phyloP scores from a whole-genome alignment of 2,888 invertebrate genomes.

The Eupeodes luniger region DNA sequence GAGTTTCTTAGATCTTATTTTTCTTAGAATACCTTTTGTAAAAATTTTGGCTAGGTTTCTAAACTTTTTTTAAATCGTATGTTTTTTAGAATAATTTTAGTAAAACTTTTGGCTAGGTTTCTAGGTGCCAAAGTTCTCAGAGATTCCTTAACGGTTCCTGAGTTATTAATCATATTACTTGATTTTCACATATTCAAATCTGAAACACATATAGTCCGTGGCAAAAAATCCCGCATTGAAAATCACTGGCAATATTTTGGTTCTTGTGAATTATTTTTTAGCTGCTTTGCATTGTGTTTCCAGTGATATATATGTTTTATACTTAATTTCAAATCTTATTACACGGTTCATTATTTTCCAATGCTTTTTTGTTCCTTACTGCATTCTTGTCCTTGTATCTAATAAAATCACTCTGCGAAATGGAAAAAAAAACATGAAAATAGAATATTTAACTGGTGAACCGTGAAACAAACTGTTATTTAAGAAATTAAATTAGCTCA shows the following conservation, averaged over 20 bases:
- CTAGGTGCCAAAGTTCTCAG: too few relatives aligned
- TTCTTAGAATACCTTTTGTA: too few relatives aligned
- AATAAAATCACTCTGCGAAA: slow-evolving; percentile 3
- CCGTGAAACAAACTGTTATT: slow-evolving; percentile 31
- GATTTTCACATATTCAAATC: too few relatives aligned
- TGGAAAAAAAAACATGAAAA: neutral
- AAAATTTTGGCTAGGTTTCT: too few relatives aligned
- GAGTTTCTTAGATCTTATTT: too few relatives aligned
- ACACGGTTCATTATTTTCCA: slow-evolving; percentile 41
- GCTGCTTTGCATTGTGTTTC: neutral
- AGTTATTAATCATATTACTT: too few relatives aligned
- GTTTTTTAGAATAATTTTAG: too few relatives aligned
- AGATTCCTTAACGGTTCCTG: too few relatives aligned
- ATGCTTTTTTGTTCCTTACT: slow-evolving; percentile 23
- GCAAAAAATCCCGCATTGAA: neutral
- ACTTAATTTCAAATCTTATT: slow-evolving; percentile 55
- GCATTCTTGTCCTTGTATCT: slow-evolving; percentile 22
- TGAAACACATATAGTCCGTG: neutral
- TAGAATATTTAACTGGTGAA: slow-evolving; percentile 18
- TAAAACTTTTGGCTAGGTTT: too few relatives aligned
- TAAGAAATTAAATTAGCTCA: neutral
- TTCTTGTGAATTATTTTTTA: neutral
- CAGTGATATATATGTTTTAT: neutral
- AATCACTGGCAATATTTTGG: neutral
- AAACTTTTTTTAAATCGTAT: too few relatives aligned